Base-by-base conservation (phyloP, 2,113 vertebrate species). In the Anarhynchus alexandrinus region DNA sequence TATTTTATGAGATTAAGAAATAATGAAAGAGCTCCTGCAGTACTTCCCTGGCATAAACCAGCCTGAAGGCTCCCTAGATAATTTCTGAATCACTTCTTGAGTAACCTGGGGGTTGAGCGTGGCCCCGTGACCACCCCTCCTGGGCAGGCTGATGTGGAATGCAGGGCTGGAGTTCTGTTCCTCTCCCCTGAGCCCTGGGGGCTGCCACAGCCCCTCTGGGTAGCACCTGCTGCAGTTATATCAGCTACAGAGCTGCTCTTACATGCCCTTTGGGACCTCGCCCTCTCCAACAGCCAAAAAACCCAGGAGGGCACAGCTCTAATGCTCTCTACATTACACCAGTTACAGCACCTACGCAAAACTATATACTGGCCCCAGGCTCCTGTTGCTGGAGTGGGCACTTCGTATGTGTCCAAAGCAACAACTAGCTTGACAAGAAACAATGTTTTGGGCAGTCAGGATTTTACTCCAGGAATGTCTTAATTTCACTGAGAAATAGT, bases 111-210 rank as follows among this genome's bases (percentile, higher is more conserved):
- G 30, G 23, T 55, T 66, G 73, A 70, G 30, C 2, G 1, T 1
- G 6, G 73, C 36, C 38, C 70, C 0, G 0, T 11, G 36, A 36
- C 12, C 36, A 10, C 12, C 20, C 26, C 5, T 43, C 11, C 26
- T 1, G 7, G 47, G 38, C 20, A 66, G 18, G 29, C 34, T 4
- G 7, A 3, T 4, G 5, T 5, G 10, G 36, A 54, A 19, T 5
- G 8, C 27, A 15, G 34, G 34, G 34, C 36, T 57, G 52, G 19
- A 45, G 36, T 14, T 18, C 32, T 54, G 61, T 22, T 81, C 8
- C 58, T 72, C 40, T 25, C n/a, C 40, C 16, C 61, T 34, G 25
- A 62, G 47, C n/a, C 30, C 42, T 11, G 17, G 27, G 11, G 15
- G 45, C 57, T 82, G 64, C 5, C 14, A 32, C 0, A 57, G 15